Evolutionary conservation across 2,113 vertebrate species (phyloP).

Genomic region (Alligator sinensis): DNA sequence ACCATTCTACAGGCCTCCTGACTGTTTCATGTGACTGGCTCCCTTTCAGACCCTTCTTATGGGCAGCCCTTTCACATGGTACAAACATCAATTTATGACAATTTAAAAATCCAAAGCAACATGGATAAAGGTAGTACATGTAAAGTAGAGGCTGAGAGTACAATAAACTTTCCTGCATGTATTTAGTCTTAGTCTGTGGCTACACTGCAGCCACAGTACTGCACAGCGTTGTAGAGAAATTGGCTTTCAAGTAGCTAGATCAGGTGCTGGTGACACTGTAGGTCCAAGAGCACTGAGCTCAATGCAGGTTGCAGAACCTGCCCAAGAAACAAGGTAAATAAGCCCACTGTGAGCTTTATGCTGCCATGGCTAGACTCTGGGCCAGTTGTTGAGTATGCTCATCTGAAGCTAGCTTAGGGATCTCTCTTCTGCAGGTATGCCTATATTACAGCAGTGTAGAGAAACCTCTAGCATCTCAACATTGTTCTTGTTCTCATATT

Average conservation of each 20-base stretch:
- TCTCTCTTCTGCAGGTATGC: accelerated
- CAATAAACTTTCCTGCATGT: background rate
- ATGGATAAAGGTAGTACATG: background rate
- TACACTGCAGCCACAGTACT: no score
- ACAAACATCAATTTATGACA: constrained; percentile 6
- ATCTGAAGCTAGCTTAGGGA: background rate
- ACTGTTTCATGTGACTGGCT: constrained; percentile 80
- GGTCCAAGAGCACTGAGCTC: background rate
- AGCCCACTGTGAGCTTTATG: background rate
- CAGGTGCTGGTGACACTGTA: background rate
- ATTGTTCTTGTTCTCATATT: background rate
- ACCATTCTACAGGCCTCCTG: constrained; percentile 78
- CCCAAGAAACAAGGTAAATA: background rate
- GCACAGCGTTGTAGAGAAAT: no score
- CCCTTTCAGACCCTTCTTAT: constrained; percentile 81
- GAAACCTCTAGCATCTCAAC: background rate
- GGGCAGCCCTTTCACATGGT: constrained; percentile 77
- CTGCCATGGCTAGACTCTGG: background rate
- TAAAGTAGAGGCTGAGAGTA: background rate
- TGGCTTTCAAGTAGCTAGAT: no score
- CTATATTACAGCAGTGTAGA: background rate
- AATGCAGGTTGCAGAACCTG: background rate
- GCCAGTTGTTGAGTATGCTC: background rate
- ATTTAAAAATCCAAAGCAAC: background rate
- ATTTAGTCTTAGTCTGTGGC: background rate